These are phyloP conservation scores for Oceanodroma leucorhoa DNA, from an alignment of 2,797 vertebrate species.

Conservation along the genomic window DNA sequence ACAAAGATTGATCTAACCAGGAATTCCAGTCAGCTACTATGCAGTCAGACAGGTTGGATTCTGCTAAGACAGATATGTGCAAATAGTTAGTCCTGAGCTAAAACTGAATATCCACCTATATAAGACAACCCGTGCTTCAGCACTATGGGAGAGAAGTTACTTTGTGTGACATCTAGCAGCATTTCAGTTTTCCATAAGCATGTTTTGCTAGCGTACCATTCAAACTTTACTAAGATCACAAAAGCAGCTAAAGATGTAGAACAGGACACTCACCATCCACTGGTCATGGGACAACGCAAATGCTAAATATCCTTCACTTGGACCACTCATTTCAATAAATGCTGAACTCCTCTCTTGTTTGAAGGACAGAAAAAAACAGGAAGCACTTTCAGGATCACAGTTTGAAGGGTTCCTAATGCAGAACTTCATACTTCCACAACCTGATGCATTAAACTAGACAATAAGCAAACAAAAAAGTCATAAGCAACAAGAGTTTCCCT, in stretches of 20 bases:
- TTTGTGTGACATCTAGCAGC: neutral
- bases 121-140: neutral
- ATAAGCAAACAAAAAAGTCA: constrained; percentile 1
- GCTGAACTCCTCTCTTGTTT: constrained; percentile 62
- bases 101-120: neutral
- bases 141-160: neutral
- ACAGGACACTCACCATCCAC: constrained; percentile 85
- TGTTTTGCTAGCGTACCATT: neutral
- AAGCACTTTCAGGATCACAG: constrained; percentile 78
- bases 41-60: neutral
- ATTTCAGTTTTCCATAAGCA: neutral
- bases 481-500: neutral
- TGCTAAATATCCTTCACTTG: constrained; percentile 82
- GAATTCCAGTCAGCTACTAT: neutral
- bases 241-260: neutral
- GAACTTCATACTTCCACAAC: constrained; percentile 82
- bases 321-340: constrained; percentile 85
- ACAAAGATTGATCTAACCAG: neutral
- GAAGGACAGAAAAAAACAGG: constrained; percentile 86
- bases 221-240: neutral
- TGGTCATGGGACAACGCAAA: constrained; percentile 85
- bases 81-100: neutral
- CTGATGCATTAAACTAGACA: constrained; percentile 80
- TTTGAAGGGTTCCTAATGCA: constrained; percentile 82
- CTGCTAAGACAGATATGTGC: neutral